A percentile compares a stretch with the other conserved stretches of the same genome.
Evolutionary conservation across 2,113 vertebrate species (phyloP).

Genomic region (Struthidea cinerea): DNA sequence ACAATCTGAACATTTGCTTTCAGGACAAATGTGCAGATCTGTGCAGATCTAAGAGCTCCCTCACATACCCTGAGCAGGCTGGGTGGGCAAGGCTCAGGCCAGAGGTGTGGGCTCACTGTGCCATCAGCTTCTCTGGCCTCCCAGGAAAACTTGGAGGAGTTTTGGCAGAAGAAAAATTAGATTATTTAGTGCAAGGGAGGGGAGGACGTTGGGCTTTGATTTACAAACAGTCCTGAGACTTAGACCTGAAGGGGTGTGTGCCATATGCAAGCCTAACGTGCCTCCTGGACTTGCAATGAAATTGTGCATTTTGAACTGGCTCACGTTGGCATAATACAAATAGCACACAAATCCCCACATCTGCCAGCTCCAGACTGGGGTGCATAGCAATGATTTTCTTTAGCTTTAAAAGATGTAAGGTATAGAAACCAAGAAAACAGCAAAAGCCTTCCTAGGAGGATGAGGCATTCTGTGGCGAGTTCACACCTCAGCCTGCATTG

Average conservation of each 20-base stretch:
- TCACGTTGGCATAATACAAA: background rate
- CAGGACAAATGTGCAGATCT: too few relatives aligned
- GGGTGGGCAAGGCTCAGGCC: background rate
- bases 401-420: background rate
- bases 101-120: background rate
- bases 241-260: background rate
- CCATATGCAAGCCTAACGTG: background rate
- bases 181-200: background rate
- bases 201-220: background rate
- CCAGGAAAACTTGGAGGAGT: rapidly evolving
- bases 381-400: background rate
- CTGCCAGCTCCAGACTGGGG: background rate
- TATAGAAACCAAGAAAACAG: background rate
- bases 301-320: background rate
- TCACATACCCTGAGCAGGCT: background rate
- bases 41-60: background rate
- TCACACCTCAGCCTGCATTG: background rate
- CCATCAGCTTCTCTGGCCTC: background rate
- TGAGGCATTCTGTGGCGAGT: background rate
- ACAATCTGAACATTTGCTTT: background rate
- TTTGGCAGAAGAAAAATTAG: background rate
- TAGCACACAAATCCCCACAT: background rate
- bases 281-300: background rate
- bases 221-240: background rate
- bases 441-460: background rate